Conservation (phyloP, 2,113 vertebrate species). For the Orthonyx spaldingii region DNA sequence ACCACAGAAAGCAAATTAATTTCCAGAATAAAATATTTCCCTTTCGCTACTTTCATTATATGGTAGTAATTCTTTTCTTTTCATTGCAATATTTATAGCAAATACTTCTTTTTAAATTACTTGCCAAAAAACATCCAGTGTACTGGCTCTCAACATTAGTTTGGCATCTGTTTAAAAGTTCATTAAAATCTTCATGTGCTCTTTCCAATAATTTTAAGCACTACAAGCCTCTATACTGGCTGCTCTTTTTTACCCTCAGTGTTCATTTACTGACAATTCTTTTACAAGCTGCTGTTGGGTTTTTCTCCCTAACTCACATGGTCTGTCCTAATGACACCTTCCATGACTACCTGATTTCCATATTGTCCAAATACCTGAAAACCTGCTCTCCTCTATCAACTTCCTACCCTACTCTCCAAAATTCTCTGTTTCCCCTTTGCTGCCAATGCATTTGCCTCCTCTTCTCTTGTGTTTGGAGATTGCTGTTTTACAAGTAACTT, state of each 20-base stretch:
- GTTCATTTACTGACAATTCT: background rate
- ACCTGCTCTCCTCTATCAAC: background rate
- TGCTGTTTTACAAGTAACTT: background rate
- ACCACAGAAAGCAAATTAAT: background rate
- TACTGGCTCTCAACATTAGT: background rate
- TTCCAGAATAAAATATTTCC: background rate
- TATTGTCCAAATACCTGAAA: background rate
- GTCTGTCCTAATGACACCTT: background rate
- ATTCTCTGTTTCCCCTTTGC: background rate
- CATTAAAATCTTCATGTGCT: background rate
- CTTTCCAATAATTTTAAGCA: background rate
- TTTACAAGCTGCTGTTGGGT: background rate
- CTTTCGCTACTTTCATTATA: background rate
- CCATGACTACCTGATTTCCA: background rate
- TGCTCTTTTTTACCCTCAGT: rapidly evolving
- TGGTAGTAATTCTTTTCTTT: background rate
- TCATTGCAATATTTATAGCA: background rate
- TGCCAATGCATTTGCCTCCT: background rate
- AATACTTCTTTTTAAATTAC: background rate
- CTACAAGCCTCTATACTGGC: background rate
- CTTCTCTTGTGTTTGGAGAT: background rate
- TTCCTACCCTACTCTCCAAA: background rate
- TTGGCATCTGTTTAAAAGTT: background rate
- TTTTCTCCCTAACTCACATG: background rate
- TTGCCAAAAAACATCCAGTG: background rate